Evolutionary conservation across 2,888 invertebrate genomes (phyloP), one percentile per base, ranked within the genome.

Genomic region (Cabera pusaria): DNA sequence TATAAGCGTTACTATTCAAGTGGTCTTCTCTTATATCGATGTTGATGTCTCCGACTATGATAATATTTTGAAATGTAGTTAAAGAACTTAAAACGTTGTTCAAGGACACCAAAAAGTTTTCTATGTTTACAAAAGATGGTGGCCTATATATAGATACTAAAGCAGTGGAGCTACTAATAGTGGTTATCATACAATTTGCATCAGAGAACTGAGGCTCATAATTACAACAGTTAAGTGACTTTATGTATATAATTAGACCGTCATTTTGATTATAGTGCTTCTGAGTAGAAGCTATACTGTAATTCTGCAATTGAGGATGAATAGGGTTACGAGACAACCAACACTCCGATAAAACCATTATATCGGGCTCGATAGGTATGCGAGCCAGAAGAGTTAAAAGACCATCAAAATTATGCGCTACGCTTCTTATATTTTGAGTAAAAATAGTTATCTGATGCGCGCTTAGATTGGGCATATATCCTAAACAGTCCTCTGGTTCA

Each of bases 41-140:
- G 6, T 52, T 49, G 4, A 50, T 3, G 11, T 58, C 51, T 5
- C 55, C 54, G 0, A 18, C 1, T 2, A 36, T 7, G 0, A 20
- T 6, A 1, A 38, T 7, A 5, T 16, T 18, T 10, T 37, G 23
- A 6, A 2, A 25, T 4, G 18, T 25, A 14, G 22, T 24, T 3
- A 18, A 5, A 3, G 5, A 1, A 4, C 1, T 10, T 1, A 35
- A 5, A 2, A 35, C 1, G 5, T 1, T 4, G 6, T 38, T 12
- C 3, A 38, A 7, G 3, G 19, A 16, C 1, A 11, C 7, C n/a
- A 38, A 1, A 7, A 38, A 38, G 3, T 20, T 0, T 1, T 38
- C 22, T 1, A 3, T 25, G 3, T 8, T 26, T 1, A 9, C 6
- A 18, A 29, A 38, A 3, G 38, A 38, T 1, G 38, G 31, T 1